phyloP scores from a whole-genome alignment of 2,113 vertebrate species.

The Psammodynastes pulverulentus region DNA sequence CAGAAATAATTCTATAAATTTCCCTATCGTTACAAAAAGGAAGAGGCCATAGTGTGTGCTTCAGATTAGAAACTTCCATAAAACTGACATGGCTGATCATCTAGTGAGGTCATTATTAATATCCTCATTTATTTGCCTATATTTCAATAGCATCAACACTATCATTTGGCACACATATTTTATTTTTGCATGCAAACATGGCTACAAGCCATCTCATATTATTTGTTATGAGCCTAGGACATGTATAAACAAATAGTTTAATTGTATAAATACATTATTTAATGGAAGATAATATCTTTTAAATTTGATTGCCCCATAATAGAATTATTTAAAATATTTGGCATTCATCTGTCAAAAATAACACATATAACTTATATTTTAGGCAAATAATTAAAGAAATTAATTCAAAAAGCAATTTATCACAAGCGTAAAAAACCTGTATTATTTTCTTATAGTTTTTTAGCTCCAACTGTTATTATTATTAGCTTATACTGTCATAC shows the following conservation, averaged over 20 bases:
- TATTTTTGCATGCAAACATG: constrained; percentile 39
- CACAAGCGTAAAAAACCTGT: constrained; percentile 45
- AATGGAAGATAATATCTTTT: constrained; percentile 66
- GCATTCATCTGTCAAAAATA: constrained; percentile 61
- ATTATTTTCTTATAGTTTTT: constrained; percentile 5
- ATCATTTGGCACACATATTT: neutral
- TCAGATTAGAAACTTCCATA: neutral
- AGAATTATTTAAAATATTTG: constrained; percentile 65
- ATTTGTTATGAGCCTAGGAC: constrained; percentile 60
- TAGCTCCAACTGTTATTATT: neutral
- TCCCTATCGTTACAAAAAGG: neutral
- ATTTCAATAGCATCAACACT: constrained; percentile 51
- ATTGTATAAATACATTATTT: constrained; percentile 65
- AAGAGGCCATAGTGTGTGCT: neutral
- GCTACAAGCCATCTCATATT: constrained; percentile 51
- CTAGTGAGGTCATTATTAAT: neutral
- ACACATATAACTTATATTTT: constrained; percentile 65
- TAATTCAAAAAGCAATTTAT: constrained; percentile 47
- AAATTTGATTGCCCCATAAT: constrained; percentile 52
- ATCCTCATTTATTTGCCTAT: constrained; percentile 29
- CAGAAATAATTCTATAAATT: neutral
- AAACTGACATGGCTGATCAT: neutral
- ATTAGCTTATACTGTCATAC: neutral
- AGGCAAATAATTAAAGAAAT: constrained; percentile 61
- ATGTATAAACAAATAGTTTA: constrained; percentile 64